phyloP scores from a whole-genome alignment of 1,140 invertebrate species.

The Ips typographus region DNA sequence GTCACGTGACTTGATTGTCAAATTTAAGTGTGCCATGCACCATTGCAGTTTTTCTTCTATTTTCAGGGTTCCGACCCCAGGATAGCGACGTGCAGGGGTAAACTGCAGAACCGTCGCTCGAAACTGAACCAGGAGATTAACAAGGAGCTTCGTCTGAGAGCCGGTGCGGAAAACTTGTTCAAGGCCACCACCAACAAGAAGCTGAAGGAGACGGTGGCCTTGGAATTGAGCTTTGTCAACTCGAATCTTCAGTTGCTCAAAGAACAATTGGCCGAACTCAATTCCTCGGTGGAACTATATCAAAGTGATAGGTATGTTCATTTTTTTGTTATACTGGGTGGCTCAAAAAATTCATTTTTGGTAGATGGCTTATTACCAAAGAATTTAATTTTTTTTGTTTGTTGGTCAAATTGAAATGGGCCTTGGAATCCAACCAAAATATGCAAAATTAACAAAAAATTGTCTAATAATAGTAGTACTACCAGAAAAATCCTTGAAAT shows the following conservation, averaged over 20 bases:
- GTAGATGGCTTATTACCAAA: slow-evolving; percentile 1
- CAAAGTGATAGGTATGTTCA: slow-evolving; percentile 79
- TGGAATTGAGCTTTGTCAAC: slow-evolving; percentile 95
- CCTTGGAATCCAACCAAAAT: too few relatives aligned
- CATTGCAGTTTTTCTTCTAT: slow-evolving; percentile 32
- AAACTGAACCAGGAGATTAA: slow-evolving; percentile 97
- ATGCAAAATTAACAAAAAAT: too few relatives aligned
- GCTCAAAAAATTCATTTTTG: too few relatives aligned
- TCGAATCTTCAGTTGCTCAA: slow-evolving; percentile 96
- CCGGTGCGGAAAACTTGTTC: slow-evolving; percentile 92
- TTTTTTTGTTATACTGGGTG: too few relatives aligned
- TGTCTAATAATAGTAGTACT: too few relatives aligned
- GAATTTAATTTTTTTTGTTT: slow-evolving; percentile 21
- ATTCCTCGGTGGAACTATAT: slow-evolving; percentile 93
- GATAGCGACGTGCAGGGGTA: slow-evolving; percentile 89
- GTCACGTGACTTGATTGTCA: background rate
- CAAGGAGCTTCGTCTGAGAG: slow-evolving; percentile 86
- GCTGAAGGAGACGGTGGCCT: slow-evolving; percentile 80
- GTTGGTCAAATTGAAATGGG: too few relatives aligned
- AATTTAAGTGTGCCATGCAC: background rate
- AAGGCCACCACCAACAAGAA: slow-evolving; percentile 89
- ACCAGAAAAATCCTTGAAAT: too few relatives aligned
- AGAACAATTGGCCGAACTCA: slow-evolving; percentile 92
- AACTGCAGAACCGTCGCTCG: slow-evolving; percentile 87
- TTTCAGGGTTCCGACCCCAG: slow-evolving; percentile 90